Base-by-base conservation (phyloP, 2,113 vertebrate genomes). In the Caloenas nicobarica region DNA sequence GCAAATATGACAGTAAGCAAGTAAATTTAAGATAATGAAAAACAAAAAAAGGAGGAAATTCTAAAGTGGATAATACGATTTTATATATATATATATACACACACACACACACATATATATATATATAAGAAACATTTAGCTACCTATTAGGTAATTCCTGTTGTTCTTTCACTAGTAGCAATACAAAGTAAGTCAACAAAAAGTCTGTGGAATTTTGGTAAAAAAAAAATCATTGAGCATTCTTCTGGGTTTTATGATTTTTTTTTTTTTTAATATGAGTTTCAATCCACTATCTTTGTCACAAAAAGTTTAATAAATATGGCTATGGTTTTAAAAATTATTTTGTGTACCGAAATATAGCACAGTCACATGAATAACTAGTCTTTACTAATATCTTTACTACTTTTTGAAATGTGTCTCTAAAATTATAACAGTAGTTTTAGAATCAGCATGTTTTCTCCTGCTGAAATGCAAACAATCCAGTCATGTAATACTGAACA, bases 41-140 rank as follows among this genome's bases (percentile, higher is more conserved):
- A 96, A 95, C 15, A 92, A 85, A 56, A 96, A 96, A 84, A 95
- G 86, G 44, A 95, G 74, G 90, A 95, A 89, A 96, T 96, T 88
- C 76, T 93, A 48, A 84, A 95, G 71, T 88, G 91, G 81, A 81
- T 81, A 96, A 86, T 79, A 96, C 90, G 72, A 95, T 74, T 92
- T 78, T 91, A 71, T 82, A 88, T 44, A 93, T n/a, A 74, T 10
- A n/a, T n/a, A n/a, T n/a, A n/a, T n/a, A n/a, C n/a, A n/a, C n/a
- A n/a, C n/a, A n/a, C n/a, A 84, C 8, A 64, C 3, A 56, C 4
- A 44, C 2, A 57, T 2, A 50, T 5, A 87, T 60, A 86, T 40
- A 58, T 50, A 44, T 44, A 86, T 57, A 84, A 7, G 92, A 80
- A 85, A 62, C 72, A 80, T 54, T 76, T 86, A 15, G 42, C 81